These are phyloP conservation scores for Rhineura floridana DNA, from an alignment of 2,113 vertebrate species.

Conservation along the genomic window DNA sequence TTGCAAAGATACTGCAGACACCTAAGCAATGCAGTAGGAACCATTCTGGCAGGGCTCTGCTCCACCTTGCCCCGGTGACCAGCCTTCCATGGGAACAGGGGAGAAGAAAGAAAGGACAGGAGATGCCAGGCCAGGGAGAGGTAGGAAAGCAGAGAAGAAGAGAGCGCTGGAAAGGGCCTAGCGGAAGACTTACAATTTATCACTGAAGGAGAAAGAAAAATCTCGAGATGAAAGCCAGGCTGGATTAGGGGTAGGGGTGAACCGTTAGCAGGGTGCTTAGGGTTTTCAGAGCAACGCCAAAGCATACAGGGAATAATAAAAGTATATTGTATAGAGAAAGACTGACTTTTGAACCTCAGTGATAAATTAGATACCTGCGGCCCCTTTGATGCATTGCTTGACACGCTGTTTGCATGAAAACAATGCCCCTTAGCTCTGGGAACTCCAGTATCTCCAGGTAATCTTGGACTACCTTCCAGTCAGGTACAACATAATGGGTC, in stretches of 20 bases:
- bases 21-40: no score
- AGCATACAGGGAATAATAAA: background rate
- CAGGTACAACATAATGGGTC: slow-evolving; percentile 94
- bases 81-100: no score
- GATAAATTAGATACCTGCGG: slow-evolving; percentile 82
- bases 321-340: background rate
- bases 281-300: background rate
- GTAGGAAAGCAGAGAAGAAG: background rate
- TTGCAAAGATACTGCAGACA: no score
- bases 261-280: no score
- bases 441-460: slow-evolving; percentile 94
- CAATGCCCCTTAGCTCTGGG: slow-evolving; percentile 86
- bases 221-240: no score
- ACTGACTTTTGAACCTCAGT: background rate
- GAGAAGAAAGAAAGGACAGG: no score
- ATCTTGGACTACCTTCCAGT: slow-evolving; percentile 88
- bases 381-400: slow-evolving; percentile 89
- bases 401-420: slow-evolving; percentile 94
- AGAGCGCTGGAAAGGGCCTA: no score
- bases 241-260: no score
- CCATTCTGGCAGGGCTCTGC: no score
- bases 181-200: no score
- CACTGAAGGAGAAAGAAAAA: no score
- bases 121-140: rapidly evolving
- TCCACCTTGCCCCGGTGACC: no score